These are phyloP conservation scores for Rotaria macrura DNA, from an alignment of 2,888 invertebrate genomes.

Conservation along the genomic window DNA sequence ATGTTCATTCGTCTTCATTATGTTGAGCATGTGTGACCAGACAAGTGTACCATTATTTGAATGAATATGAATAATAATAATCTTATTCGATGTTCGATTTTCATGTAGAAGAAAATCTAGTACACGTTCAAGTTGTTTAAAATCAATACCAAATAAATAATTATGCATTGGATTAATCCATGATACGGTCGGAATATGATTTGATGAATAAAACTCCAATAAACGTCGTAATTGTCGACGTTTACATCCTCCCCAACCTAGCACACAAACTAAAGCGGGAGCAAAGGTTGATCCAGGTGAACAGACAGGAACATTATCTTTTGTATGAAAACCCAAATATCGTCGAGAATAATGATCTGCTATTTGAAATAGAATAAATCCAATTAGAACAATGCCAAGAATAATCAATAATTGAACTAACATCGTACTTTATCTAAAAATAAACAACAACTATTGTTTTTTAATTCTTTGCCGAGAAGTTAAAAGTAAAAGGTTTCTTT, in stretches of 20 bases:
- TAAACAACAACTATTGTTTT: too few relatives aligned
- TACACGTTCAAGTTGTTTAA: not conserved
- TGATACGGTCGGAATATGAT: not conserved
- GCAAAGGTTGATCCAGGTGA: not conserved
- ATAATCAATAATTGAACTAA: not conserved
- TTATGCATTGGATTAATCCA: conserved; percentile 5
- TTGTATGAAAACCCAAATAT: not conserved
- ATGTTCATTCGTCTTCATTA: not conserved
- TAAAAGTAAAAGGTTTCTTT: too few relatives aligned
- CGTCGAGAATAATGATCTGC: not conserved
- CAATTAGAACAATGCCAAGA: not conserved
- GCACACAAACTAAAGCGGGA: not conserved
- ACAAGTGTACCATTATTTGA: conserved; percentile 6
- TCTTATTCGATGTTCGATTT: not conserved
- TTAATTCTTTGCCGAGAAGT: too few relatives aligned
- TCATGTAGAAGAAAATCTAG: not conserved
- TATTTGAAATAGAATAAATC: not conserved
- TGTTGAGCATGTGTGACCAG: not conserved
- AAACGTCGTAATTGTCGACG: not conserved
- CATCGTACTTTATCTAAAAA: not conserved
- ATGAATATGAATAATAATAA: not conserved
- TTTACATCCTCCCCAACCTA: conserved; percentile 5
- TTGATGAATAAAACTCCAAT: not conserved
- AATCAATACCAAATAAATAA: not conserved
- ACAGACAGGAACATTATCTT: not conserved